Conservation (phyloP, 2,888 invertebrate genomes). For the Drosophila anceps region DNA sequence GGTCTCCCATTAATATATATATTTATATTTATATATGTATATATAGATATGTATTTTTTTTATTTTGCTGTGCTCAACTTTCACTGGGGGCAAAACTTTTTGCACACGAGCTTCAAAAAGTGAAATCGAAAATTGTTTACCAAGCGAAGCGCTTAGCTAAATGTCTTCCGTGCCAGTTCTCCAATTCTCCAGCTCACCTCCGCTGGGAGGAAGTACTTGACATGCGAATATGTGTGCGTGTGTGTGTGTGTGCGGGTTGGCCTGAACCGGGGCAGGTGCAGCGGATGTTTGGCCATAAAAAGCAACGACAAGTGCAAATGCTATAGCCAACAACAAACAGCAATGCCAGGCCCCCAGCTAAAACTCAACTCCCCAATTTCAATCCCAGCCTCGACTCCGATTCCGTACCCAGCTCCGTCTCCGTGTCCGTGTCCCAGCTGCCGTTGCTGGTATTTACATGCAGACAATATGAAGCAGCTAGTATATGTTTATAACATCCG, state of each 20-base stretch:
- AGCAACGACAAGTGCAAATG: constrained; percentile 71
- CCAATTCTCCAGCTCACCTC: constrained; percentile 44
- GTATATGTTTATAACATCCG: constrained; percentile 80
- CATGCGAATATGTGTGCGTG: constrained; percentile 28
- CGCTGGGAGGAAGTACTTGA: constrained; percentile 65
- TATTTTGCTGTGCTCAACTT: constrained; percentile 54
- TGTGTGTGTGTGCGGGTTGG: constrained; percentile 20
- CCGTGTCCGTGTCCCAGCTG: constrained; percentile 41
- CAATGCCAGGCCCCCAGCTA: constrained; percentile 6
- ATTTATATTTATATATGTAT: neutral
- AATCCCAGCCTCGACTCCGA: constrained; percentile 1
- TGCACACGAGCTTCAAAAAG: constrained; percentile 67
- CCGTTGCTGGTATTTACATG: constrained; percentile 72
- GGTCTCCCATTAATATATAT: constrained; percentile 7
- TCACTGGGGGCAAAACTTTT: constrained; percentile 66
- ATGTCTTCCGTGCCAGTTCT: constrained; percentile 78
- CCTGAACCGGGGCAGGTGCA: constrained; percentile 66
- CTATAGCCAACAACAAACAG: constrained; percentile 34
- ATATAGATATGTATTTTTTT: neutral
- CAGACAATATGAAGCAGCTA: constrained; percentile 77
- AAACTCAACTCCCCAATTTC: constrained; percentile 2
- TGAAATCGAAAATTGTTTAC: constrained; percentile 80
- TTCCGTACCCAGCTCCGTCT: neutral
- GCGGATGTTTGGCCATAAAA: constrained; percentile 68
- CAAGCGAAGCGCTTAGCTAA: constrained; percentile 79